Evolutionary conservation across 2,888 invertebrate genomes (phyloP), one percentile per base, ranked within the genome.

Genomic region (Drosophila antonietae): DNA sequence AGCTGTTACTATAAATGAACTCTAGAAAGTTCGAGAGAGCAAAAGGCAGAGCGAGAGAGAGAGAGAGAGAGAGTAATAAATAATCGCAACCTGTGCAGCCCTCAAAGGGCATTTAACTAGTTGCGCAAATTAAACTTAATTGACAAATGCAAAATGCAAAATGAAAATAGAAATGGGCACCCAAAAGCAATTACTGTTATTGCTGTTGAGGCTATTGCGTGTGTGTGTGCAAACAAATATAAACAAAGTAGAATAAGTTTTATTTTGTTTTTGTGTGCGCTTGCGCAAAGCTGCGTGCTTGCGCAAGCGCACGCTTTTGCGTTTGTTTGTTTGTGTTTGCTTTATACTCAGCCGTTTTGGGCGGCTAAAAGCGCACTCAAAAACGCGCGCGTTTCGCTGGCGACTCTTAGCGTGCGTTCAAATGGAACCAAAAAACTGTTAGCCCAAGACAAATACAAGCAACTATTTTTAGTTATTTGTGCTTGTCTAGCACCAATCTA

Each of bases 111-210:
- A 37, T 44, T 51, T 51, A 14, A 6, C 33, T 28, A 14, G 55
- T 47, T 65, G 55, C 6, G 35, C 56, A 75, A 70, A 85, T 83
- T 41, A 53, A 75, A 73, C 75, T 83, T 70, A 83, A 80, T 85
- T 78, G 75, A 58, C 49, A 55, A 55, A 63, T 81, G 62, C 39
- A 65, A 78, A 69, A n/a, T 18, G 8, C 9, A 33, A 28, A 31
- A 10, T 7, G n/a, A 28, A 47, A 28, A 28, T 9, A 52, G 43
- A 8, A 46, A 51, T 47, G 49, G 10, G 44, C 55, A 64, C 59
- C 46, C 28, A 9, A 39, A 53, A 53, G 43, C 44, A 65, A 61
- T 81, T 56, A 39, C 65, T 46, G 56, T 20, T 41, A 31, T 49
- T 37, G 41, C 52, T 41, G 39, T 14, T 49, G 52, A 12, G 43